Evolutionary conservation across 2,797 vertebrate genomes (phyloP).

Genomic region (Florisuga fusca): DNA sequence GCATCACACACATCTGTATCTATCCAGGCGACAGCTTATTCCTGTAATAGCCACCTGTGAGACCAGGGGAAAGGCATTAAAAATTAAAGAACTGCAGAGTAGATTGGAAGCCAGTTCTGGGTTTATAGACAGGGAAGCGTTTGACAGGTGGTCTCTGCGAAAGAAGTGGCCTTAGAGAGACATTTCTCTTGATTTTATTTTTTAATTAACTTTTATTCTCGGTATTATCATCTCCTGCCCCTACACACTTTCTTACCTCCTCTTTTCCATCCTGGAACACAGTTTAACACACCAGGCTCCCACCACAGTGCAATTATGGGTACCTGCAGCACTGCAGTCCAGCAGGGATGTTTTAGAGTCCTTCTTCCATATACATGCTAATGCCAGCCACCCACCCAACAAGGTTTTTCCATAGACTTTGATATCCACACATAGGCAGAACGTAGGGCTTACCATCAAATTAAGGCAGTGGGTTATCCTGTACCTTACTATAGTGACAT

Average conservation of each 20-base stretch:
- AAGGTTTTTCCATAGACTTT: not conserved
- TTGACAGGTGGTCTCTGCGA: constrained; percentile 81
- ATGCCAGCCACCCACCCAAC: not conserved
- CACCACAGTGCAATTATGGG: not conserved
- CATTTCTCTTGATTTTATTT: constrained; percentile 85
- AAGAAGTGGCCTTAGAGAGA: constrained; percentile 81
- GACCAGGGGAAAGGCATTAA: constrained; percentile 79
- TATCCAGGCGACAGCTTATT: constrained; percentile 66
- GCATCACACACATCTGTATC: constrained; percentile 52
- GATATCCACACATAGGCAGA: not conserved
- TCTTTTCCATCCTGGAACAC: constrained; percentile 45
- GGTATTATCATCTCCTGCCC: constrained; percentile 59
- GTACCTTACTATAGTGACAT: not conserved
- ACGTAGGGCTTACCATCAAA: constrained; percentile 5
- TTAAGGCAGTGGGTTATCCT: not conserved
- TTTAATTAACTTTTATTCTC: constrained; percentile 87
- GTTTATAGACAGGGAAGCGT: constrained; percentile 78
- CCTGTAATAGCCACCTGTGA: constrained; percentile 71
- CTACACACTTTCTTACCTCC: not conserved
- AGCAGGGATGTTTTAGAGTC: not conserved
- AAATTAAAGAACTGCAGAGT: constrained; percentile 78
- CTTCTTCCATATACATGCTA: not conserved
- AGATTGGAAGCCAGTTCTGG: constrained; percentile 67
- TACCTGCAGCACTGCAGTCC: not conserved
- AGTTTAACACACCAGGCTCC: constrained; percentile 52